A percentile compares a stretch with the other conserved stretches of the same genome.
Evolutionary conservation across 2,113 vertebrate genomes (phyloP).

Genomic region (Campylomormyrus numenius): DNA sequence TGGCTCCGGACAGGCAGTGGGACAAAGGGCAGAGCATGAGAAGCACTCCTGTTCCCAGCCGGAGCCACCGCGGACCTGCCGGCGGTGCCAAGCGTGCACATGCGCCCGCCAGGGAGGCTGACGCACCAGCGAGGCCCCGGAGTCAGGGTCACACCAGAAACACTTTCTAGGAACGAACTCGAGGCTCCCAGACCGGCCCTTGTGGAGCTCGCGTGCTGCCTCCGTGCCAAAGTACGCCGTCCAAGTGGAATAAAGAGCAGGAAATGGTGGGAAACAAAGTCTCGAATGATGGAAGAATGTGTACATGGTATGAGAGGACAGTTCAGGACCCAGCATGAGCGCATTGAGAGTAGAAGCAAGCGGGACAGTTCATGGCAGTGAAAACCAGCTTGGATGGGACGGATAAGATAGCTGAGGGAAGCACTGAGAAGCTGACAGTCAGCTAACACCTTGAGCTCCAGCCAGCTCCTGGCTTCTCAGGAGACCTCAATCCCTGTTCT

Average conservation of each 20-base stretch:
- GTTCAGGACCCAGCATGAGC: background rate
- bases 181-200: background rate
- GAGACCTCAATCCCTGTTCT: background rate
- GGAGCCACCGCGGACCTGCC: background rate
- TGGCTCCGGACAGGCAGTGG: background rate
- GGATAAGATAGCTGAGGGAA: background rate
- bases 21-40: background rate
- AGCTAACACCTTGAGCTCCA: background rate
- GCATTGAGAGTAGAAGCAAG: background rate
- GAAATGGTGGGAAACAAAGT: background rate
- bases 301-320: background rate
- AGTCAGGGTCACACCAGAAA: background rate
- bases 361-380: background rate
- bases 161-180: constrained; percentile 1
- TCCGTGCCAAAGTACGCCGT: background rate
- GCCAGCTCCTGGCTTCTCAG: background rate
- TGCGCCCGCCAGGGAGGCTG: background rate
- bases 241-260: background rate
- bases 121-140: background rate
- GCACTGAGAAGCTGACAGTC: background rate
- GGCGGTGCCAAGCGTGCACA: background rate
- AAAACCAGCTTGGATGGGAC: background rate
- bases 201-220: background rate
- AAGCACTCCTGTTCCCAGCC: background rate
- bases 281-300: background rate